These are phyloP conservation scores for Agrochola litura DNA, from an alignment of 2,888 invertebrate species.

Conservation along the genomic window DNA sequence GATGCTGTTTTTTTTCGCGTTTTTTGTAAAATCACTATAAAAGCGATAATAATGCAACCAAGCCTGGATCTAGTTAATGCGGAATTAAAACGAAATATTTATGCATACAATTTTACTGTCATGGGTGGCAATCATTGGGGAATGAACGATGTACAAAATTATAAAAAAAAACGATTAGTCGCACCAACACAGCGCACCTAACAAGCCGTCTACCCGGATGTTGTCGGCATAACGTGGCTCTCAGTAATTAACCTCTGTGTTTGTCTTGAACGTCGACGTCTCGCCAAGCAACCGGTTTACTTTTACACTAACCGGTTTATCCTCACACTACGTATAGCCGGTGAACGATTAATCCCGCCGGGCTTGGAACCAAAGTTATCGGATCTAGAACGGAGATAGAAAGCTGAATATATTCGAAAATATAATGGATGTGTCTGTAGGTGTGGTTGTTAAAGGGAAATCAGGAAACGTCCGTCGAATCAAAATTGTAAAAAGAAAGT, in stretches of 20 bases:
- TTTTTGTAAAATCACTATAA: not conserved
- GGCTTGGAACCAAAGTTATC: constrained; percentile 50
- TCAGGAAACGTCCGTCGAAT: not conserved
- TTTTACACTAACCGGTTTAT: constrained; percentile 57
- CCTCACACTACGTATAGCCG: constrained; percentile 32
- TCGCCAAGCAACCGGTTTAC: constrained; percentile 36
- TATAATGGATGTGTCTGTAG: constrained; percentile 6
- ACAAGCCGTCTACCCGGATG: constrained; percentile 23
- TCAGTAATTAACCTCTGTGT: constrained; percentile 61
- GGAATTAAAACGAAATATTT: no score
- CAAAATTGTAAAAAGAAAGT: not conserved
- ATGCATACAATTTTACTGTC: no score
- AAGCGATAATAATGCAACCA: no score
- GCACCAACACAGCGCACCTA: constrained; percentile 15
- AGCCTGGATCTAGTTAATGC: no score
- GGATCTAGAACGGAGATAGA: constrained; percentile 43
- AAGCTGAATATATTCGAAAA: constrained; percentile 38
- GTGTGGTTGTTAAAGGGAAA: constrained; percentile 3
- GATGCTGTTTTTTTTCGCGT: no score
- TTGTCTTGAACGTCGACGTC: constrained; percentile 55
- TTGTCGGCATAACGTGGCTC: constrained; percentile 29
- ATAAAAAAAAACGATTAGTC: not conserved
- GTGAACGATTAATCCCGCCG: constrained; percentile 55
- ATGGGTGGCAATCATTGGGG: no score
- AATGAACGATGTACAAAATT: not conserved